Evolutionary conservation across 2,888 invertebrate species (phyloP).

Genomic region (Macrosoma leucophasiata): DNA sequence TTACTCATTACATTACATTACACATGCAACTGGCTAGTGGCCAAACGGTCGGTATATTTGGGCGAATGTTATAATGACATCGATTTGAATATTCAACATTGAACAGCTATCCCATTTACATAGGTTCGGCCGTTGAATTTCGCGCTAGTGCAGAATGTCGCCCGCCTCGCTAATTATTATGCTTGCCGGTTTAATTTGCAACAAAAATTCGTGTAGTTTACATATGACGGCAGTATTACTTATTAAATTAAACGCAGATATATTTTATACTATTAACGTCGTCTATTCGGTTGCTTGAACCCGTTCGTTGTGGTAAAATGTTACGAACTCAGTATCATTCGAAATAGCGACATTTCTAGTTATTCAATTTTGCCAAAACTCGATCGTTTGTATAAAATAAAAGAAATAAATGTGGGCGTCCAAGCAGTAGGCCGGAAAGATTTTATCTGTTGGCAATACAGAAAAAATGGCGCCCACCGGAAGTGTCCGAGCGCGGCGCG

Average conservation of each 20-base stretch:
- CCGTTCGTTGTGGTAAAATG: no score
- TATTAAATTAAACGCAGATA: no score
- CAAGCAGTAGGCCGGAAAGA: slow-evolving; percentile 74
- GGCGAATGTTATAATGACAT: slow-evolving; percentile 75
- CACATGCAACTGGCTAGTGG: slow-evolving; percentile 64
- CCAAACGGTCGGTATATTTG: slow-evolving; percentile 63
- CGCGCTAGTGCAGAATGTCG: slow-evolving; percentile 65
- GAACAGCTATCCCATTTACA: slow-evolving; percentile 71
- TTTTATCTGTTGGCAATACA: slow-evolving; percentile 76
- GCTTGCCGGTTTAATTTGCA: slow-evolving; percentile 26
- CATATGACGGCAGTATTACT: no score
- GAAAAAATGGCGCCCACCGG: slow-evolving; percentile 77
- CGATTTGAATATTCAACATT: slow-evolving; percentile 76
- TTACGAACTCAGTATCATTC: no score
- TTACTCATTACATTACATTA: slow-evolving; percentile 67
- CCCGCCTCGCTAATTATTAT: slow-evolving; percentile 57
- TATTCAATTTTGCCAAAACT: slow-evolving; percentile 59
- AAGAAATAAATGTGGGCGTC: slow-evolving; percentile 63
- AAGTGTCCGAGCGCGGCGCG: slow-evolving; percentile 73
- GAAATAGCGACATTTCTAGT: not conserved
- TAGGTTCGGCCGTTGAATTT: slow-evolving; percentile 73
- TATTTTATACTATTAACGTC: no score
- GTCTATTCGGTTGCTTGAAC: no score
- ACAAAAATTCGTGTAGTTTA: no score
- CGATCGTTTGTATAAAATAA: slow-evolving; percentile 57